phyloP scores from a whole-genome alignment of 2,888 invertebrate genomes.

The Hydrotaea diabolus region DNA sequence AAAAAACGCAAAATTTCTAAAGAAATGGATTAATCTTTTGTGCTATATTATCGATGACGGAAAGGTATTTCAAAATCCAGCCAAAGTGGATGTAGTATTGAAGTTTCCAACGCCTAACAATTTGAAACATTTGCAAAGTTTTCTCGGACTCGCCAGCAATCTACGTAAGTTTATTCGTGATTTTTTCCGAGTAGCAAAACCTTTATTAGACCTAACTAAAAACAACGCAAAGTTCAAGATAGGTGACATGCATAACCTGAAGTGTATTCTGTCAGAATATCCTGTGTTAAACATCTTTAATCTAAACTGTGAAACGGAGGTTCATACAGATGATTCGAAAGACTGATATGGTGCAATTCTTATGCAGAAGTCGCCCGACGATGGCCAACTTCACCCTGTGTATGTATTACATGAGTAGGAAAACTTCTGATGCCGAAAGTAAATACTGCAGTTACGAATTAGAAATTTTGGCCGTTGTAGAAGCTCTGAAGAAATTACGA shows the following conservation, averaged over 20 bases:
- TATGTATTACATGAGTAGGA: slow-evolving; percentile 56
- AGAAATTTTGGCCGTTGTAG: not conserved
- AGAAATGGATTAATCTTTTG: slow-evolving; percentile 60
- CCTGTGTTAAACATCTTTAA: slow-evolving; percentile 53
- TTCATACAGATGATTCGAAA: slow-evolving; percentile 62
- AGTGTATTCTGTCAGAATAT: not conserved
- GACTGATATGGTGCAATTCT: no score
- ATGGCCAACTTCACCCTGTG: slow-evolving; percentile 44
- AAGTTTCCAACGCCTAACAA: no score
- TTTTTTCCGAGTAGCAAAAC: slow-evolving; percentile 33
- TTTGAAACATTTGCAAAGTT: no score
- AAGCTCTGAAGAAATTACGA: slow-evolving; percentile 68
- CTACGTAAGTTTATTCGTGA: slow-evolving; percentile 47
- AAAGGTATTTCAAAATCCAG: slow-evolving; percentile 67
- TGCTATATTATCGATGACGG: slow-evolving; percentile 64
- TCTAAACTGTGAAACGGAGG: slow-evolving; percentile 58
- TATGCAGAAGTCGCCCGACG: slow-evolving; percentile 58
- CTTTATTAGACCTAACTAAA: slow-evolving; percentile 66
- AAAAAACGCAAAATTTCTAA: slow-evolving; percentile 63
- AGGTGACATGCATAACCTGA: slow-evolving; percentile 36
- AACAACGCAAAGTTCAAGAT: slow-evolving; percentile 66
- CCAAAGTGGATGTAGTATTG: slow-evolving; percentile 66
- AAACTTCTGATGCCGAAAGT: slow-evolving; percentile 27
- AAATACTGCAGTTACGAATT: slow-evolving; percentile 31
- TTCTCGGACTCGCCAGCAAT: no score